phyloP scores from a whole-genome alignment of 2,888 invertebrate species.

The Amorpha juglandis region DNA sequence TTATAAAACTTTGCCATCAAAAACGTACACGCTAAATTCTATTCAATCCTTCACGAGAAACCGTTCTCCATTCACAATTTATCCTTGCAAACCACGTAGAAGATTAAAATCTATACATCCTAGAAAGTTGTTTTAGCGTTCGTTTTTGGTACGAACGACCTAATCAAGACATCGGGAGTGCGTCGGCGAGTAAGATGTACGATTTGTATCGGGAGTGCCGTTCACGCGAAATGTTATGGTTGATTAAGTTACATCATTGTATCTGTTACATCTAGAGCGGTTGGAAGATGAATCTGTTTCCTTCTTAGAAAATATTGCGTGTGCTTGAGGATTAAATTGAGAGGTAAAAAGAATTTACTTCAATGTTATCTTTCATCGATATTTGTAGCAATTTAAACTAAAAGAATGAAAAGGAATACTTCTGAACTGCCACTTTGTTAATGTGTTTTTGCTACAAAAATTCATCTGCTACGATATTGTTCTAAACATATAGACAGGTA shows the following conservation, averaged over 20 bases:
- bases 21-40: not conserved
- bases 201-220: slow-evolving; percentile 44
- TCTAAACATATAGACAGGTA: no score
- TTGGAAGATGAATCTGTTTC: slow-evolving; percentile 26
- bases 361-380: not conserved
- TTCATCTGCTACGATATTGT: no score
- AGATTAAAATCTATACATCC: slow-evolving; percentile 41
- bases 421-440: no score
- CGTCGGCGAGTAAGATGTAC: slow-evolving; percentile 46
- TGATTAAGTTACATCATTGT: slow-evolving; percentile 27
- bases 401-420: no score
- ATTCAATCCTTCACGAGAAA: not conserved
- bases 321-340: not conserved
- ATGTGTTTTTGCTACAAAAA: no score
- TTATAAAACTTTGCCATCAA: not conserved
- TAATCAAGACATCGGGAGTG: slow-evolving; percentile 52
- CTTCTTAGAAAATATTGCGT: slow-evolving; percentile 24
- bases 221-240: slow-evolving; percentile 25
- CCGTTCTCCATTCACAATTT: slow-evolving; percentile 15
- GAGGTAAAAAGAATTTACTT: not conserved
- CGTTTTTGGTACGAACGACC: slow-evolving; percentile 36
- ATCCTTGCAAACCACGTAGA: slow-evolving; percentile 30
- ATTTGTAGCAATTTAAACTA: not conserved
- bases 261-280: slow-evolving; percentile 22
- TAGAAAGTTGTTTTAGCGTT: slow-evolving; percentile 33